phyloP scores from a whole-genome alignment of 1,140 invertebrate genomes.

The Adelges cooleyi region DNA sequence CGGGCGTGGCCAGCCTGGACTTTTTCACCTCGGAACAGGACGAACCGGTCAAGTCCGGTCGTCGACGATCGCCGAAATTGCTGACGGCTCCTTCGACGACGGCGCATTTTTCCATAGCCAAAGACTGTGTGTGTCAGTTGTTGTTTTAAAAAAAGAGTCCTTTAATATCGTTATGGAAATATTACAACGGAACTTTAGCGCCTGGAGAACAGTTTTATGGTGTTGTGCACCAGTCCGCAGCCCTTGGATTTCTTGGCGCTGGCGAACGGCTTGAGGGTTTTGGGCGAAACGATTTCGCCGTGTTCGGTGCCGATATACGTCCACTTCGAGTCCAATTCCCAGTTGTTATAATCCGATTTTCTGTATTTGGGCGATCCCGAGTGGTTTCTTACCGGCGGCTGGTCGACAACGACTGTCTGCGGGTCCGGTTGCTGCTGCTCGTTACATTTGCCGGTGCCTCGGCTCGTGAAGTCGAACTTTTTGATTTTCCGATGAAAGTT shows the following conservation, averaged over 20 bases:
- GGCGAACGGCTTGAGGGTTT: background rate
- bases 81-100: background rate
- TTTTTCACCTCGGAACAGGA: background rate
- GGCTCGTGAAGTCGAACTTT: background rate
- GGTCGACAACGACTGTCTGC: background rate
- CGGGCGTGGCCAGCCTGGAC: background rate
- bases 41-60: too few relatives aligned
- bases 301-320: background rate
- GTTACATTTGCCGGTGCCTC: background rate
- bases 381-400: too few relatives aligned
- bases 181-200: background rate
- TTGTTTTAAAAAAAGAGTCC: background rate
- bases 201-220: background rate
- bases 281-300: background rate
- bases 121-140: background rate
- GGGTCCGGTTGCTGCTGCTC: background rate
- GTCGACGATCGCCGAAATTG: background rate
- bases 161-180: background rate
- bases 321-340: slow-evolving; percentile 8
- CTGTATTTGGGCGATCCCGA: background rate
- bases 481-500: background rate
- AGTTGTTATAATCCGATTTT: slow-evolving; percentile 19
- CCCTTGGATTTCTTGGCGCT: background rate
- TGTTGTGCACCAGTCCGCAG: background rate
- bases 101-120: background rate